Conservation (phyloP, 2,888 invertebrate species). For the Orthosia gracilis region DNA sequence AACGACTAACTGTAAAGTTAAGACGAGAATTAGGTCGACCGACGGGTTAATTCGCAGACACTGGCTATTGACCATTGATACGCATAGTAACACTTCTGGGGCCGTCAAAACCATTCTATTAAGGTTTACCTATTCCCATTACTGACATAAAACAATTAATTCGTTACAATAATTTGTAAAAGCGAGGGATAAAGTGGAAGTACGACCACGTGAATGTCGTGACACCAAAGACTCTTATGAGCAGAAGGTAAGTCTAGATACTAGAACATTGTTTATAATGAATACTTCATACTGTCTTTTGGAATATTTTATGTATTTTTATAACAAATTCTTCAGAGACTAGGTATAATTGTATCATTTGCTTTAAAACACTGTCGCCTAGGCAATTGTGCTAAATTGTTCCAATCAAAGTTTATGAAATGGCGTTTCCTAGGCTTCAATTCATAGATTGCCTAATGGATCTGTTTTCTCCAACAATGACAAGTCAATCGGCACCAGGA, state of each 20-base stretch:
- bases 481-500: slow-evolving; percentile 75
- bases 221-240: slow-evolving; percentile 38
- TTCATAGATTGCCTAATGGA: slow-evolving; percentile 77
- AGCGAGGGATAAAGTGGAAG: slow-evolving; percentile 19
- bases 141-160: slow-evolving; percentile 42
- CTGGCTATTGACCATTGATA: slow-evolving; percentile 49
- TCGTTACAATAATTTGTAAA: slow-evolving; percentile 42
- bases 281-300: slow-evolving; percentile 7
- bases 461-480: slow-evolving; percentile 77
- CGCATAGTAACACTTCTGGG: slow-evolving; percentile 39
- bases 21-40: slow-evolving; percentile 57
- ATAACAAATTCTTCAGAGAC: slow-evolving; percentile 3
- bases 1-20: slow-evolving; percentile 53
- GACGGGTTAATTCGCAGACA: slow-evolving; percentile 47
- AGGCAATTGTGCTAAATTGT: slow-evolving; percentile 60
- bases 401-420: slow-evolving; percentile 59
- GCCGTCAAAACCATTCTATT: slow-evolving; percentile 5
- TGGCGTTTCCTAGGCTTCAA: slow-evolving; percentile 70
- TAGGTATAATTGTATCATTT: slow-evolving; percentile 1
- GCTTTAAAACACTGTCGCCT: slow-evolving; percentile 45
- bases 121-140: slow-evolving; percentile 34
- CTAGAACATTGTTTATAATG: slow-evolving; percentile 47
- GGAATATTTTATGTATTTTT: slow-evolving; percentile 15
- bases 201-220: slow-evolving; percentile 41
- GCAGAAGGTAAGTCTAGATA: slow-evolving; percentile 2